Evolutionary conservation across 92 coral and sea anemone species (phyloP).

Genomic region (Parazoanthus swiftii): DNA sequence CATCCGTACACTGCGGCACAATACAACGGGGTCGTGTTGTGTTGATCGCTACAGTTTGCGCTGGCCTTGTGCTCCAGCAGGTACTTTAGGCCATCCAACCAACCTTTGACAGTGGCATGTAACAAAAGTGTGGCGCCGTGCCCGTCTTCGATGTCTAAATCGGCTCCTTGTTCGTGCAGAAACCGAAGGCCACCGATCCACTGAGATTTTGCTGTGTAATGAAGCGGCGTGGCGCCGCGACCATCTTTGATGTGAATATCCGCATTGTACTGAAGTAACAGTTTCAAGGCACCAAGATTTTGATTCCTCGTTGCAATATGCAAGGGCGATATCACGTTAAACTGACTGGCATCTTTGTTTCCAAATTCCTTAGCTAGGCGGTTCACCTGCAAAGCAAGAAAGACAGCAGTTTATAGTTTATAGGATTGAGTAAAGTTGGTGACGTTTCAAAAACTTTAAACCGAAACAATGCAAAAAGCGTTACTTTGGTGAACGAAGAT

Average conservation of each 20-base stretch:
- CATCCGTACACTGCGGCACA: slow-evolving; percentile 43
- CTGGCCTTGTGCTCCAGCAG: slow-evolving; percentile 28
- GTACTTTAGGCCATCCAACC: slow-evolving; percentile 30
- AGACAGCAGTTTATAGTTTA: not conserved
- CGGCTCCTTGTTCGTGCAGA: slow-evolving; percentile 29
- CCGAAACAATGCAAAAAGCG: no score
- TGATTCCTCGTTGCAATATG: slow-evolving; percentile 42
- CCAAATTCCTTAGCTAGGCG: slow-evolving; percentile 44
- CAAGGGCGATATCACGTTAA: slow-evolving; percentile 38
- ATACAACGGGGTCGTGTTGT: slow-evolving; percentile 40
- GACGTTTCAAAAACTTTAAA: no score
- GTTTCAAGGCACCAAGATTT: slow-evolving; percentile 19
- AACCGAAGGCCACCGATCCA: slow-evolving; percentile 36
- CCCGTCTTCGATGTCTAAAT: slow-evolving; percentile 23
- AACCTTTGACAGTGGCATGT: slow-evolving; percentile 36
- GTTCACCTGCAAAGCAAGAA: not conserved
- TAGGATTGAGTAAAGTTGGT: no score
- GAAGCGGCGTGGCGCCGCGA: slow-evolving; percentile 43
- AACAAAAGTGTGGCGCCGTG: slow-evolving; percentile 39
- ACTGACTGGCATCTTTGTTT: slow-evolving; percentile 40
- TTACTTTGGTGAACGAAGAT: no score
- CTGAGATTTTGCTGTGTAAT: slow-evolving; percentile 40
- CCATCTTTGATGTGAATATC: slow-evolving; percentile 40
- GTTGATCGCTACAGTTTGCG: slow-evolving; percentile 38
- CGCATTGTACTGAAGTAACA: slow-evolving; percentile 19